Evolutionary conservation across 2,888 invertebrate species (phyloP).

Genomic region (Coelinius sp.): DNA sequence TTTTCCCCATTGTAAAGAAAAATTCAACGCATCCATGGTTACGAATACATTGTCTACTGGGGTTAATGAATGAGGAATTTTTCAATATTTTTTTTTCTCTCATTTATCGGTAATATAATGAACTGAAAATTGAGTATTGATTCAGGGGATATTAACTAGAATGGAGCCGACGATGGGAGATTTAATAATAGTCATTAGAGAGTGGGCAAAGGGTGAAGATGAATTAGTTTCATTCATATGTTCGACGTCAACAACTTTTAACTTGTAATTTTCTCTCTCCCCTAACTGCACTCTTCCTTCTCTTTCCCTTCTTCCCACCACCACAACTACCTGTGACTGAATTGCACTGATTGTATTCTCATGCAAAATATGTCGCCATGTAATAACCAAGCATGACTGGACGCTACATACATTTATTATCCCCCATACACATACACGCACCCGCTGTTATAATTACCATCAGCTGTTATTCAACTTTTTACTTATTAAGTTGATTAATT

Average conservation of each 20-base stretch:
- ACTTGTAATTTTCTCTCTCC: background rate
- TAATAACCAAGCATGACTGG: conserved; percentile 49
- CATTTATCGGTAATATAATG: background rate
- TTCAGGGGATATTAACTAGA: no score
- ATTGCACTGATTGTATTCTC: conserved; percentile 66
- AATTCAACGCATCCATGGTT: conserved; percentile 9
- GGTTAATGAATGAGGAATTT: background rate
- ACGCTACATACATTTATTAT: conserved; percentile 29
- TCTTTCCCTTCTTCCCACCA: background rate
- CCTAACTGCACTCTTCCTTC: background rate
- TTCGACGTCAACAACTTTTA: conserved; percentile 1
- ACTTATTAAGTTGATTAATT: conserved; percentile 10
- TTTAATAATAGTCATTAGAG: background rate
- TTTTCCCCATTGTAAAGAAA: background rate
- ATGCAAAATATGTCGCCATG: conserved; percentile 60
- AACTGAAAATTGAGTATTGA: conserved; percentile 5
- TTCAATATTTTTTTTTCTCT: background rate
- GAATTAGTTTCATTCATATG: conserved; percentile 8
- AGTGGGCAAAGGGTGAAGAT: background rate
- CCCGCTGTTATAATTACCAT: conserved; percentile 15
- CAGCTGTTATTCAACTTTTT: conserved; percentile 22
- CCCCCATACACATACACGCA: background rate
- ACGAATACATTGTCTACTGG: conserved; percentile 7
- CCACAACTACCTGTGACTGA: conserved; percentile 49
- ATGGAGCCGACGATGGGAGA: background rate